phyloP scores from a whole-genome alignment of 2,113 vertebrate genomes.

The Crotalus tigris region DNA sequence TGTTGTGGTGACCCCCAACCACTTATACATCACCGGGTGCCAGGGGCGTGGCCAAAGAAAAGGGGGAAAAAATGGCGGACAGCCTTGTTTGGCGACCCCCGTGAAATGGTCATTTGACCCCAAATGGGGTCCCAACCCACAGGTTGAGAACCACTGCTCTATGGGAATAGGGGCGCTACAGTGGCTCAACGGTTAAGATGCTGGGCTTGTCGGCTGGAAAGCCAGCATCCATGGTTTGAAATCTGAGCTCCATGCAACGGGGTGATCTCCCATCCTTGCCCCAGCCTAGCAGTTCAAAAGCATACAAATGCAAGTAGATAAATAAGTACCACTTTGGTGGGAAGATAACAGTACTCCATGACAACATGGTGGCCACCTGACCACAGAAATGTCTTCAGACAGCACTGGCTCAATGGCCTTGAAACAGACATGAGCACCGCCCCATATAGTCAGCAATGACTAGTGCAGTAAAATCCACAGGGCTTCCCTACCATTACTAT shows the following conservation, averaged over 20 bases:
- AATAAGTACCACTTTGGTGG: background rate
- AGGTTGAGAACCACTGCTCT: no score
- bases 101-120: no score
- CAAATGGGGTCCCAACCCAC: no score
- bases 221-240: no score
- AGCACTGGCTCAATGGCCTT: background rate
- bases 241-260: background rate
- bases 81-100: no score
- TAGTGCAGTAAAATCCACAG: background rate
- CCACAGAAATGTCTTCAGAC: background rate
- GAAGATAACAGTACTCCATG: background rate
- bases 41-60: no score
- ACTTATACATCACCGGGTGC: no score
- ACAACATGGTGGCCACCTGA: background rate
- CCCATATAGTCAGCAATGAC: background rate
- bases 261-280: background rate
- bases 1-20: no score
- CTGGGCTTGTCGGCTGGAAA: background rate
- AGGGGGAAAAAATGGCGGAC: no score
- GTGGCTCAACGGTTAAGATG: background rate
- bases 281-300: background rate
- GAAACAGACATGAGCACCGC: background rate
- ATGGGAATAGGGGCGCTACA: background rate
- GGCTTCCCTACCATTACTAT: background rate
- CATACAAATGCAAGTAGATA: background rate